Base-by-base conservation (phyloP, 1,140 invertebrate species). In the Spodoptera litura region DNA sequence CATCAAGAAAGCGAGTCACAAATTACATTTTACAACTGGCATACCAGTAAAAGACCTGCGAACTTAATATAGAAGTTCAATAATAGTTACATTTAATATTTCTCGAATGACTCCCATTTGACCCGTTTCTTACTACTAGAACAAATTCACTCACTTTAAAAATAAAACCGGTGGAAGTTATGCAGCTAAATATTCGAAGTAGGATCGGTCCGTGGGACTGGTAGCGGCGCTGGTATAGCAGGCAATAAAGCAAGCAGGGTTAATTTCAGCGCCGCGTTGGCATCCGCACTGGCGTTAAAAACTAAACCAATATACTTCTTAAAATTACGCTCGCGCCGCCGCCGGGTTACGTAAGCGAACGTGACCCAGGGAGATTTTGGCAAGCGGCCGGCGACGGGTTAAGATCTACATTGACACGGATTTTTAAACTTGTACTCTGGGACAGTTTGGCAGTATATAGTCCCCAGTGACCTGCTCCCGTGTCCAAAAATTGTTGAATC, bases 251-350 rank as follows among this genome's bases (percentile, higher is more conserved):
- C 88, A 87, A 78, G 81, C 75, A 79, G 76, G 84, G 86, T 84
- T 85, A 88, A 91, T 88, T 88, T 86, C 87, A 75, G 78, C 80
- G 78, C 81, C 83, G 78, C 80, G 80, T 84, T 86, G 85, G 86
- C 87, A 85, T 79, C 83, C 78, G 77, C 83, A 84, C 79, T 83
- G 86, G 59, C 81, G 82, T 84, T 88, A 87, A 88, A 90, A 89
- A 89, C 89, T 91, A 91, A 91, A 89, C 89, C 88, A 89, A 89
- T 91, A 91, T 91, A 89, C 88, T 91, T 89, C 87, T 89, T 88
- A 87, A 89, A 91, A 91, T 88, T 89, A 88, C 87, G 80, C 84
- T 13, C 72, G 85, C 80, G 76, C 77, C 62, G 79, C 80, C 82
- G 64, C 27, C 71, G 55, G 86, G 83, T 89, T 89, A 88, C 83